Evolutionary conservation across 2,797 vertebrate species (phyloP).

Genomic region (Catostomus latipinnis): DNA sequence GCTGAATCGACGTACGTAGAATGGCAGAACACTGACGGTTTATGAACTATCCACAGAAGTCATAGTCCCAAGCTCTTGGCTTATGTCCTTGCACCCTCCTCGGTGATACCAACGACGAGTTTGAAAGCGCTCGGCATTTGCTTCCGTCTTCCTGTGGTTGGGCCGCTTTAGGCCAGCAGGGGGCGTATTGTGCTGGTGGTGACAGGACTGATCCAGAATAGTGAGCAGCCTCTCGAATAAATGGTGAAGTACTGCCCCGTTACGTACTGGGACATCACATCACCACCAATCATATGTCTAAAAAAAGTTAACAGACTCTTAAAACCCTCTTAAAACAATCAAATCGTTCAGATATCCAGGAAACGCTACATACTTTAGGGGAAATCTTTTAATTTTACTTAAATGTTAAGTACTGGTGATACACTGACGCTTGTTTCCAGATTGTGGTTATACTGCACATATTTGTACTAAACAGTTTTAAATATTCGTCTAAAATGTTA

Average conservation of each 20-base stretch:
- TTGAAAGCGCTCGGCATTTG: conserved; percentile 28
- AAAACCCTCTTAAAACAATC: neutral
- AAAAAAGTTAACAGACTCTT: neutral
- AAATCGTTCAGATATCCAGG: neutral
- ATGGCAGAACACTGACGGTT: neutral
- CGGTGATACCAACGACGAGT: conserved; percentile 61
- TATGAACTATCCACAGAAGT: conserved; percentile 26
- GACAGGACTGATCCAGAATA: conserved; percentile 3
- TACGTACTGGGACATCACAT: neutral
- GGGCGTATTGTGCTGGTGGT: conserved; percentile 26
- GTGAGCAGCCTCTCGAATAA: too few species aligned
- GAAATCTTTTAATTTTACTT: neutral
- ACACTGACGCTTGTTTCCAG: neutral
- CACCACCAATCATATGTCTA: neutral
- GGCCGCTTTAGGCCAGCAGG: conserved; percentile 35
- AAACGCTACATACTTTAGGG: neutral
- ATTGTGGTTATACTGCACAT: neutral
- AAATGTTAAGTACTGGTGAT: neutral
- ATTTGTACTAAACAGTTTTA: neutral
- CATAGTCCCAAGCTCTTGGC: conserved; percentile 48
- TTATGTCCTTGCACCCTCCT: conserved; percentile 70
- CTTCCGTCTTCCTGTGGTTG: conserved; percentile 55
- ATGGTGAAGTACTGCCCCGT: neutral
- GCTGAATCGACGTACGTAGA: neutral
- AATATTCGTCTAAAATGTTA: neutral